These are phyloP conservation scores for Larimichthys polyactis DNA, from an alignment of 2,113 vertebrate species.

Conservation along the genomic window DNA sequence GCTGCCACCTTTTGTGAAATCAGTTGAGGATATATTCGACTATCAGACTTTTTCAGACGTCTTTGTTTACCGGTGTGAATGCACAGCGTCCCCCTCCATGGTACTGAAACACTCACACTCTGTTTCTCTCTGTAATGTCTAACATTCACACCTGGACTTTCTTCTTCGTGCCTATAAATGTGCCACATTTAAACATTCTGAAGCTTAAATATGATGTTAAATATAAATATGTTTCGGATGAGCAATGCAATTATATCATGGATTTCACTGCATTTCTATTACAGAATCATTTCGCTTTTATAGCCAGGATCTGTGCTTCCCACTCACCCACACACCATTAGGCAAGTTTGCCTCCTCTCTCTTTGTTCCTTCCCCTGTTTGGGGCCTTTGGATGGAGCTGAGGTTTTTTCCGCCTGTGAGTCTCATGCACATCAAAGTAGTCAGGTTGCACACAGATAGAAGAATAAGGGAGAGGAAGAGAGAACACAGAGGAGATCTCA, in stretches of 20 bases:
- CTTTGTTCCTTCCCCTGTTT: conserved; percentile 66
- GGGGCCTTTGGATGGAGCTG: conserved; percentile 65
- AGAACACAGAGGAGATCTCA: conserved; percentile 9
- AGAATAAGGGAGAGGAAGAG: conserved; percentile 13
- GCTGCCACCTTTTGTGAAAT: not conserved
- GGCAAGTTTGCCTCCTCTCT: conserved; percentile 65
- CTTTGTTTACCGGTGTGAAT: no score
- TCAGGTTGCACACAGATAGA: conserved; percentile 64
- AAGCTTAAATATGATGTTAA: conserved; percentile 5
- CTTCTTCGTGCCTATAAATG: not conserved
- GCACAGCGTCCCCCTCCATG: not conserved
- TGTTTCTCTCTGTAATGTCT: not conserved
- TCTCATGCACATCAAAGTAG: conserved; percentile 74
- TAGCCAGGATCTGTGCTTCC: conserved; percentile 50
- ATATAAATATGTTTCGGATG: not conserved
- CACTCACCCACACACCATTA: conserved; percentile 76
- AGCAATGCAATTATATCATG: conserved; percentile 14
- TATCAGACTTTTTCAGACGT: not conserved
- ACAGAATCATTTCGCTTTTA: conserved; percentile 41
- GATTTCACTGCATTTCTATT: conserved; percentile 36
- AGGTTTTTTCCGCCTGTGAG: conserved; percentile 29
- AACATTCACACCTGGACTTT: conserved; percentile 14
- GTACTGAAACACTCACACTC: conserved; percentile 54
- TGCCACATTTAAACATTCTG: not conserved
- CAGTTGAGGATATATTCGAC: not conserved